Base-by-base conservation (phyloP, 2,888 invertebrate species). In the Rapana venosa region DNA sequence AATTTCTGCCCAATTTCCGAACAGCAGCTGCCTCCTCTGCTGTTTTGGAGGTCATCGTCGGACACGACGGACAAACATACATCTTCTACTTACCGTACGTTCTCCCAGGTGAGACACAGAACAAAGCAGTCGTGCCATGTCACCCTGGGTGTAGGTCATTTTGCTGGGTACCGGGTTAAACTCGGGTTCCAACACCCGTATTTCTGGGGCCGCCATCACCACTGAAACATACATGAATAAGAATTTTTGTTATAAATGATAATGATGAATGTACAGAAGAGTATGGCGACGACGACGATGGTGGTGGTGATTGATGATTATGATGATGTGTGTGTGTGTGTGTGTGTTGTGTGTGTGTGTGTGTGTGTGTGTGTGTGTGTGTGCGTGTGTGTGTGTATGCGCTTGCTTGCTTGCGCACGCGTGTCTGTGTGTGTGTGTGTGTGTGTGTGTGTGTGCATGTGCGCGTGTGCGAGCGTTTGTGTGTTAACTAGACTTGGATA, bases 81-180 rank as follows among this genome's bases (percentile, higher is more conserved):
- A 17, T 32, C 5, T 17, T 20, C 0, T 22, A 90, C 92, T 90
- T 61, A 92, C 92, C 74, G 92, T 92, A 56, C 91, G 85, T 58
- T 92, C 92, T 22, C 92, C 92, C 17, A 92, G 89, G 74, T 92
- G 89, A 47, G 83, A 90, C 61, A 92, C 91, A 0, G 92, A 91
- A 70, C 92, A 92, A 58, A 89, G 90, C n/a, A 92, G 90, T 35
- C 90, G 79, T 70, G 92, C 92, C 36, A 90, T 91, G 61, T 92
- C 92, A 30, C 92, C 92, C 26, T 87, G 87, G n/a, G 79, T 91
- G 89, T 91, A 89, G n/a, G 89, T 91, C 61, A 92, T 56, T 61
- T 86, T 91, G n/a, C 47, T 87, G 4, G 91, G 91, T 22, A 87
- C 90, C 22, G 91, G 89, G 56, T 89, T 90, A 85, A 92, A 92